Percentiles rank a stretch among this genome's conserved stretches.
phyloP scores from a whole-genome alignment of 2,113 vertebrate genomes.

The Gopherus flavomarginatus region DNA sequence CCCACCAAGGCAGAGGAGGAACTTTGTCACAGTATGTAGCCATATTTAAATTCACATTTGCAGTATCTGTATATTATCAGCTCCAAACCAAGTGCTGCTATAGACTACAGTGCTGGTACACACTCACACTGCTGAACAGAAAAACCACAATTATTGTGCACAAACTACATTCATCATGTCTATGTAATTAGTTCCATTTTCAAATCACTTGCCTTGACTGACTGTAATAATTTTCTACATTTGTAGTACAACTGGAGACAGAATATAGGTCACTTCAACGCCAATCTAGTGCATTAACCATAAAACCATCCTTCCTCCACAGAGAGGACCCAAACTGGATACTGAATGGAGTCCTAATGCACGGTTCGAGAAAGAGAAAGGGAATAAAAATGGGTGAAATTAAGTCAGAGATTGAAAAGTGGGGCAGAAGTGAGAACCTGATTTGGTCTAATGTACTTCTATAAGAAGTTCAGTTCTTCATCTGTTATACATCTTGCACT shows the following conservation, averaged over 20 bases:
- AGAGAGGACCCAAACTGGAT: background rate
- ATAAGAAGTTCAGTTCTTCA: background rate
- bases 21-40: background rate
- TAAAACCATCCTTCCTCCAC: background rate
- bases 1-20: too few species aligned
- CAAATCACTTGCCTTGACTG: slow-evolving; percentile 53
- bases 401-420: background rate
- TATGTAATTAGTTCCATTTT: slow-evolving; percentile 7
- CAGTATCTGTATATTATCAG: background rate
- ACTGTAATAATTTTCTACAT: slow-evolving; percentile 7
- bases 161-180: background rate
- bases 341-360: background rate
- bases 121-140: background rate
- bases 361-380: background rate
- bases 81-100: background rate
- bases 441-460: background rate
- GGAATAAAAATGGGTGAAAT: background rate
- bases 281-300: background rate
- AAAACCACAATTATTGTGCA: background rate
- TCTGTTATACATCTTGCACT: background rate
- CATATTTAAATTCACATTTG: background rate
- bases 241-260: background rate
- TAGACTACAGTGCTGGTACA: background rate
- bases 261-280: background rate
- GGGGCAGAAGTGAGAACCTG: background rate